Base-by-base conservation (phyloP, 2,797 vertebrate species). In the Hephaestus fuliginosus region DNA sequence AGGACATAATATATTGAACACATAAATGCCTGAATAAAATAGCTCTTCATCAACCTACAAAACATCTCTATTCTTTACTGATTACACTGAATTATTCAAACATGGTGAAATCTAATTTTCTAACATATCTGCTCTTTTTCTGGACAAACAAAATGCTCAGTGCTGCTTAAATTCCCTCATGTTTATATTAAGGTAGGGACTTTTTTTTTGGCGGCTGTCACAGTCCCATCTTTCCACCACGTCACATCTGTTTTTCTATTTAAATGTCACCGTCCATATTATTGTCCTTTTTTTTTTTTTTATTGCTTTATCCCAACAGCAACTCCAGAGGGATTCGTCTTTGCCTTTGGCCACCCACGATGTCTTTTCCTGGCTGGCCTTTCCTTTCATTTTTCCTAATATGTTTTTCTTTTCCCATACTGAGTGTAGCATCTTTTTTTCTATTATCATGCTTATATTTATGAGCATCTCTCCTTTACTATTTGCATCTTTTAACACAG, bases 181-280 rank as follows among this genome's bases (percentile, higher is more conserved):
- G 61, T 46, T 46, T 63, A 0, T 11, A 28, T 5, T 28, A 43
- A 28, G 8, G 22, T 17, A 44, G 60, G 2, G 39, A 10, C 43
- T 63, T 41, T 63, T 62, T 14, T 44, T 10, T 41, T 62, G 39
- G 39, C n/a, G 13, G 14, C 14, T 5, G 25, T 25, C 49, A 6
- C 13, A 7, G 9, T 28, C 36, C 52, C 8, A n/a, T 43, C 17
- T 30, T 56, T 57, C 39, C 17, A 20, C 52, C 67, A 46, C 52
- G 65, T 57, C 53, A 57, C 68, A 70, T 70, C 41, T 48, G 53
- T 46, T 48, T 73, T 44, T 15, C 20, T 30, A 28, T 41, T 51
- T 25, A 17, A 62, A 41, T 61, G 44, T 25, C 44, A 18, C 1
- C 3, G 33, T 68, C n/a, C 49, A 12, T 25, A 25, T 49, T 39